Conservation (phyloP, 2,888 invertebrate species). For the Serrognathus titanus region DNA sequence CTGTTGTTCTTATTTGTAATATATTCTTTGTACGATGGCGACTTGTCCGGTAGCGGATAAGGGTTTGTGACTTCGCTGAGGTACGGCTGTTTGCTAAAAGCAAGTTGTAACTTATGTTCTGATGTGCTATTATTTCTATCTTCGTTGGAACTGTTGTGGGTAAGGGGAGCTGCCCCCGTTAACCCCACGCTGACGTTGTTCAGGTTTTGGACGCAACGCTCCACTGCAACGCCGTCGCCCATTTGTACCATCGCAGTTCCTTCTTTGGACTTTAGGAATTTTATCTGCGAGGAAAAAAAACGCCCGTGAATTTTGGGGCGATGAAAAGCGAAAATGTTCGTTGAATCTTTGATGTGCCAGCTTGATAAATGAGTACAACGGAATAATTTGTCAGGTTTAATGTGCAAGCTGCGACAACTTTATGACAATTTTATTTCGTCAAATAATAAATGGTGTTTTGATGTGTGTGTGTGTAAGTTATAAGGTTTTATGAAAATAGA, state of each 20-base stretch:
- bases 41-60: constrained; percentile 91
- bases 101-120: constrained; percentile 65
- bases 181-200: constrained; percentile 87
- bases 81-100: constrained; percentile 89
- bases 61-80: constrained; percentile 95
- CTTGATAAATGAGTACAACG: too few species aligned
- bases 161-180: constrained; percentile 53
- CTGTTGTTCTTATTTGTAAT: constrained; percentile 96
- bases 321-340: too few species aligned
- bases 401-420: too few species aligned
- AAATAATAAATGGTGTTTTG: too few species aligned
- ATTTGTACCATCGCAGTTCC: constrained; percentile 99
- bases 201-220: constrained; percentile 91
- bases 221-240: constrained; percentile 93
- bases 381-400: too few species aligned
- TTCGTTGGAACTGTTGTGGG: constrained; percentile 33
- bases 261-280: constrained; percentile 97
- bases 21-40: constrained; percentile 96
- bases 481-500: too few species aligned
- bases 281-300: constrained; percentile 54
- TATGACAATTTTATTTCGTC: too few species aligned
- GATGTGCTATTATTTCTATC: constrained; percentile 24
- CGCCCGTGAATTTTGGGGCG: too few species aligned
- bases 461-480: too few species aligned
- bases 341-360: too few species aligned